Percentiles rank a stretch among this genome's conserved stretches.
phyloP scores from a whole-genome alignment of 2,888 invertebrate genomes.

The Spilosoma lubricipeda region DNA sequence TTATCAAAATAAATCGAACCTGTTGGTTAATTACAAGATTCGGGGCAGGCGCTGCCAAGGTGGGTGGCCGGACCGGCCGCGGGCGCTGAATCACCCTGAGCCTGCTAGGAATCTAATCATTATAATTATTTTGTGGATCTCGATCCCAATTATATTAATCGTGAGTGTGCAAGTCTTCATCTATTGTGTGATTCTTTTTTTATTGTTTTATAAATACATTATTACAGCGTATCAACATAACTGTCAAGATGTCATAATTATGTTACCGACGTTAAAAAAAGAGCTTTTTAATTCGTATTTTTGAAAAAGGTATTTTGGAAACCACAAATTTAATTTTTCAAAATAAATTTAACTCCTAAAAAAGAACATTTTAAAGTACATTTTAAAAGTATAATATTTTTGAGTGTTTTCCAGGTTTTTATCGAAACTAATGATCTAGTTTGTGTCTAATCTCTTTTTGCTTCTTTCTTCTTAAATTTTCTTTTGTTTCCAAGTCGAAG shows the following conservation, averaged over 20 bases:
- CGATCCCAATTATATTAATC: slow-evolving; percentile 62
- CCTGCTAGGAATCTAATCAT: slow-evolving; percentile 68
- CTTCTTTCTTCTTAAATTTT: too few relatives aligned
- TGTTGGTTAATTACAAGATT: slow-evolving; percentile 72
- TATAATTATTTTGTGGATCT: slow-evolving; percentile 64
- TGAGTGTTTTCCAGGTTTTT: too few relatives aligned
- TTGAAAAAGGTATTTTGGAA: too few relatives aligned
- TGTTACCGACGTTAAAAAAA: background rate
- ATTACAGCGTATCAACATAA: slow-evolving; percentile 10
- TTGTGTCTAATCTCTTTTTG: too few relatives aligned
- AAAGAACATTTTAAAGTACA: too few relatives aligned
- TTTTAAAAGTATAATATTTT: too few relatives aligned
- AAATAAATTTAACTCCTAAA: too few relatives aligned
- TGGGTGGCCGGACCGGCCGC: slow-evolving; percentile 67
- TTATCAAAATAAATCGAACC: slow-evolving; percentile 72
- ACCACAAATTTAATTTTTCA: too few relatives aligned
- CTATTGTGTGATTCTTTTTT: slow-evolving; percentile 34
- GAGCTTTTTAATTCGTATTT: too few relatives aligned
- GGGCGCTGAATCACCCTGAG: slow-evolving; percentile 55
- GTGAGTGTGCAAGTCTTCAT: slow-evolving; percentile 57
- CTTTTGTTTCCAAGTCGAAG: too few relatives aligned
- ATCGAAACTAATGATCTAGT: too few relatives aligned
- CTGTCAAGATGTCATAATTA: slow-evolving; percentile 21
- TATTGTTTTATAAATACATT: slow-evolving; percentile 18
- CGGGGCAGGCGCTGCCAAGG: slow-evolving; percentile 59